Base-by-base conservation (phyloP, 2,797 vertebrate species). In the Hippoglossus hippoglossus region DNA sequence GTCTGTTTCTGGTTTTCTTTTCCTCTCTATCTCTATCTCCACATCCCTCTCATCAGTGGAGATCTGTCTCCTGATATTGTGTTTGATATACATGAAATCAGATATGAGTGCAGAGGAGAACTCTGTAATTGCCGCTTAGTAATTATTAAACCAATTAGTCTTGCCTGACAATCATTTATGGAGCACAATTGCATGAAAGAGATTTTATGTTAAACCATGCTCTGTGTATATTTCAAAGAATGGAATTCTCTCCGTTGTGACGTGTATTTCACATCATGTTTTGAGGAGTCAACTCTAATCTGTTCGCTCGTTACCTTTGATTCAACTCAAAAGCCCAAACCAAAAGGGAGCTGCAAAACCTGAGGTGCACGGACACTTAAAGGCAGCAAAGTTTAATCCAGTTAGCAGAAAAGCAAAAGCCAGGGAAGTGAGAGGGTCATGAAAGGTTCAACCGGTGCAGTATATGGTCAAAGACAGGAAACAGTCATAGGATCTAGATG, bases 51-150 rank as follows among this genome's bases (percentile, higher is more conserved):
- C 61, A 25, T 71, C 53, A 75, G 46, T 60, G 41, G 34, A 79
- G 55, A 71, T 59, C 61, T 54, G 56, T 66, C 71, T 64, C 62
- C 63, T 73, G 62, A 80, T 75, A 75, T 71, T 69, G 49, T 28
- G 53, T 61, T 61, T 49, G 31, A 66, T 63, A 15, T 36, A 68
- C 62, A 83, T 78, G 56, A 59, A 49, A 59, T 55, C 22, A 63
- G 34, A 80, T 53, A 53, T 47, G 41, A 74, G 59, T 25, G 28
- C 49, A 44, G 51, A 65, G n/a, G 24, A 58, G 36, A 76, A 52
- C 69, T 47, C 9, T 54, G 0, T 61, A 63, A 55, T 63, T 13
- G 34, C 60, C 50, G 15, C 63, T 28, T 60, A 22, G 21, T 79
- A 54, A 81, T 80, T 71, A 65, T 62, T 65, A 58, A 71, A 69